Evolutionary conservation across 2,888 invertebrate species (phyloP).

Genomic region (Philopedon plagiatum): DNA sequence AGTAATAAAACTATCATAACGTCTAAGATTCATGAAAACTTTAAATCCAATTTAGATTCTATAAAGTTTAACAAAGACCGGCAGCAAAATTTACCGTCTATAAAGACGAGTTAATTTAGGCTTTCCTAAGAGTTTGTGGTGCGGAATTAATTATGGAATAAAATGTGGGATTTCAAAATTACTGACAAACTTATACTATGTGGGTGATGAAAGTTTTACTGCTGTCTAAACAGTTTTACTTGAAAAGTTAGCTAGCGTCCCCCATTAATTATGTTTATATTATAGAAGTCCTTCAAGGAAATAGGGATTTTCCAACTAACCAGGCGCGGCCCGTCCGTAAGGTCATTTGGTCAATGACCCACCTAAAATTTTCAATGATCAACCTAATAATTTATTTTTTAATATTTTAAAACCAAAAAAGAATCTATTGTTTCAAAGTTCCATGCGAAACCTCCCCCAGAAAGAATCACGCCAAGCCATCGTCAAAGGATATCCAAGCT

Average conservation of each 20-base stretch:
- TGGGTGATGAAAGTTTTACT: neutral
- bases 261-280: neutral
- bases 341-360: too few relatives aligned
- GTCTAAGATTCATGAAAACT: neutral
- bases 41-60: conserved; percentile 5
- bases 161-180: neutral
- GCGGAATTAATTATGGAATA: neutral
- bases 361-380: too few relatives aligned
- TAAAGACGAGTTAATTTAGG: conserved; percentile 8
- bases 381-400: too few relatives aligned
- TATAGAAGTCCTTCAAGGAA: neutral
- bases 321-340: too few relatives aligned
- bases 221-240: neutral
- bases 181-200: neutral
- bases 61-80: conserved; percentile 7
- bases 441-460: too few relatives aligned
- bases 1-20: neutral
- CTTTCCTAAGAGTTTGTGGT: neutral
- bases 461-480: too few relatives aligned
- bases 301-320: too few relatives aligned
- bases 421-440: too few relatives aligned
- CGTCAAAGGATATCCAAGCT: too few relatives aligned
- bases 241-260: neutral
- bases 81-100: neutral
- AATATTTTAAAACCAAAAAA: too few relatives aligned